These are phyloP conservation scores for Hyles euphorbiae DNA, from an alignment of 1,140 invertebrate species.

Conservation along the genomic window DNA sequence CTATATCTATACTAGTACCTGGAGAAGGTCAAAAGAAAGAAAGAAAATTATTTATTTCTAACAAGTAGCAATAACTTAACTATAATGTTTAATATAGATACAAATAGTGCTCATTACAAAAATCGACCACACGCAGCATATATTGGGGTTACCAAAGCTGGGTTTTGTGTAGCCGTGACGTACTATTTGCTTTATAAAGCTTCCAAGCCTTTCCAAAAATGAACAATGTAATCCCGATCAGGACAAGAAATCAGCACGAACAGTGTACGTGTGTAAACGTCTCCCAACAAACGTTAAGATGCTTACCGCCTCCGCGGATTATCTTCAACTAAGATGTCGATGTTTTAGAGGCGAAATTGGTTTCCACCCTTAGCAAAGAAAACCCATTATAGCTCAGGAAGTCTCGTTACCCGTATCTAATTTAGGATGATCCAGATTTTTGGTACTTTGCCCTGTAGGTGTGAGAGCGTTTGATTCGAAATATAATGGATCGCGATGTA, in stretches of 20 bases:
- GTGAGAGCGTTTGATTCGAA: conserved; percentile 25
- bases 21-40: too few relatives aligned
- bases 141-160: too few relatives aligned
- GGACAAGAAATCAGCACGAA: neutral
- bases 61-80: too few relatives aligned
- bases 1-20: too few relatives aligned
- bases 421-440: conserved; percentile 42
- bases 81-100: too few relatives aligned
- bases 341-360: conserved; percentile 44
- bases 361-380: conserved; percentile 39
- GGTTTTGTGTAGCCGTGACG: too few relatives aligned
- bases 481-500: conserved; percentile 19
- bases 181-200: too few relatives aligned
- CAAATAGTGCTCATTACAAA: too few relatives aligned
- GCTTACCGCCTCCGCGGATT: conserved; percentile 36
- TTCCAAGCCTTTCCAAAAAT: too few relatives aligned
- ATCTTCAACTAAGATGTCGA: conserved; percentile 46
- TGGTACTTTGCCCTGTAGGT: conserved; percentile 25
- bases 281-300: conserved; percentile 32
- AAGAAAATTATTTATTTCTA: too few relatives aligned
- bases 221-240: too few relatives aligned
- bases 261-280: conserved; percentile 17
- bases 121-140: too few relatives aligned
- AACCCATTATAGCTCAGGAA: conserved; percentile 38
- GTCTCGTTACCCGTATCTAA: conserved; percentile 43